Evolutionary conservation across 2,888 invertebrate species (phyloP).

Genomic region (Crocallis elinguaria): DNA sequence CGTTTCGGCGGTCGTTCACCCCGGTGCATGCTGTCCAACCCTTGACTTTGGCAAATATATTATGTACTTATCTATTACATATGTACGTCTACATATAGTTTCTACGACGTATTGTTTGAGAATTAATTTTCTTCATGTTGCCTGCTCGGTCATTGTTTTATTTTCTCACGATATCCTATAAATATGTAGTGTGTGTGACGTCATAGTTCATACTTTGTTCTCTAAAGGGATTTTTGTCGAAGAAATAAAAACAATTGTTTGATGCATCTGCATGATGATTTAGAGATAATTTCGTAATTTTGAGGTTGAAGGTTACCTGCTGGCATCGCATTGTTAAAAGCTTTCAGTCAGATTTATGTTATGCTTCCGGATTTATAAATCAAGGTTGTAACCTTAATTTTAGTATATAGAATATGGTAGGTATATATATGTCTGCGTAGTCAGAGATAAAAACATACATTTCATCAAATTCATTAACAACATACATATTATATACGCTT

Average conservation of each 20-base stretch:
- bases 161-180: slow-evolving; percentile 17
- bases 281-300: not conserved
- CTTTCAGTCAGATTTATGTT: not conserved
- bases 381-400: not conserved
- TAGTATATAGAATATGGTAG: not conserved
- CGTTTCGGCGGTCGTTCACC: slow-evolving; percentile 82
- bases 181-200: slow-evolving; percentile 13
- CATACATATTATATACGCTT: too few species aligned
- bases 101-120: slow-evolving; percentile 9
- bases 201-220: slow-evolving; percentile 2
- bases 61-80: slow-evolving; percentile 30
- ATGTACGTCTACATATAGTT: slow-evolving; percentile 22
- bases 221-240: slow-evolving; percentile 10
- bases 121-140: slow-evolving; percentile 21
- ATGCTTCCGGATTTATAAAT: not conserved
- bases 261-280: not conserved
- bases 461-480: too few species aligned
- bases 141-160: slow-evolving; percentile 19
- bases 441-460: too few species aligned
- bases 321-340: slow-evolving; percentile 2
- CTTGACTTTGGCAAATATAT: slow-evolving; percentile 67
- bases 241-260: slow-evolving; percentile 4
- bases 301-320: slow-evolving; percentile 13
- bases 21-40: slow-evolving; percentile 72
- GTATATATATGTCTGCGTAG: too few species aligned